phyloP scores from a whole-genome alignment of 1,140 invertebrate genomes.

The Drosophila leontia region DNA sequence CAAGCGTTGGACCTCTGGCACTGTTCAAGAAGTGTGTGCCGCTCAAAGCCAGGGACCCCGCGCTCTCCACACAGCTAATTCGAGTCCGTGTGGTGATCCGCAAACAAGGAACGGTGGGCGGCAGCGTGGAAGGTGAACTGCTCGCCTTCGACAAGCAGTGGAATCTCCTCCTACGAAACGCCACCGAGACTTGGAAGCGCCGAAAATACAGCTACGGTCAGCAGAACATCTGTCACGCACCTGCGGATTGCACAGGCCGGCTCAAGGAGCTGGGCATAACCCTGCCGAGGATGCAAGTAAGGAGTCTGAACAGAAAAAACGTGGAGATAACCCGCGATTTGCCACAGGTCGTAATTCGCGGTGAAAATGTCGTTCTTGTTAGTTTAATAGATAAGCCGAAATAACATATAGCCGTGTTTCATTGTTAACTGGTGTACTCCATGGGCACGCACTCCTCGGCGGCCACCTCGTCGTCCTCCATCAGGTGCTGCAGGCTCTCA shows the following conservation, averaged over 20 bases:
- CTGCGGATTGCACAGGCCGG: conserved; percentile 46
- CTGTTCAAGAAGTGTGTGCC: conserved; percentile 87
- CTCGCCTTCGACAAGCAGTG: conserved; percentile 97
- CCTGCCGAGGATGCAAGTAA: conserved; percentile 86
- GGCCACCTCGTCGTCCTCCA: conserved; percentile 88
- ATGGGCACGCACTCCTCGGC: conserved; percentile 89
- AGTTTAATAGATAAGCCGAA: conserved; percentile 44
- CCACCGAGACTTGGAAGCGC: conserved; percentile 93
- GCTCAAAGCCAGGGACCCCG: background rate
- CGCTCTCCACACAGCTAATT: conserved; percentile 49
- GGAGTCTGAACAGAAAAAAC: conserved; percentile 86
- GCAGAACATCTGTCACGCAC: conserved; percentile 55
- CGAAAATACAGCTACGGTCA: conserved; percentile 84
- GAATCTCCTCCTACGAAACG: conserved; percentile 95
- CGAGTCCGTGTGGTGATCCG: conserved; percentile 90
- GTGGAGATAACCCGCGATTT: conserved; percentile 91
- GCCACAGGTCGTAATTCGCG: conserved; percentile 92
- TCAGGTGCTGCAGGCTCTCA: conserved; percentile 86
- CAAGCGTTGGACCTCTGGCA: conserved; percentile 87
- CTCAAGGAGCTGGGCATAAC: conserved; percentile 65
- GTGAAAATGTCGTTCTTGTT: conserved; percentile 91
- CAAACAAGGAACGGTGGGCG: conserved; percentile 89
- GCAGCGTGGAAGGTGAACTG: conserved; percentile 92
- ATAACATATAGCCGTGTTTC: conserved; percentile 16
- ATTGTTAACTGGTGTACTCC: conserved; percentile 84